Base-by-base conservation (phyloP, 2,797 vertebrate genomes). In the Labroides dimidiatus region DNA sequence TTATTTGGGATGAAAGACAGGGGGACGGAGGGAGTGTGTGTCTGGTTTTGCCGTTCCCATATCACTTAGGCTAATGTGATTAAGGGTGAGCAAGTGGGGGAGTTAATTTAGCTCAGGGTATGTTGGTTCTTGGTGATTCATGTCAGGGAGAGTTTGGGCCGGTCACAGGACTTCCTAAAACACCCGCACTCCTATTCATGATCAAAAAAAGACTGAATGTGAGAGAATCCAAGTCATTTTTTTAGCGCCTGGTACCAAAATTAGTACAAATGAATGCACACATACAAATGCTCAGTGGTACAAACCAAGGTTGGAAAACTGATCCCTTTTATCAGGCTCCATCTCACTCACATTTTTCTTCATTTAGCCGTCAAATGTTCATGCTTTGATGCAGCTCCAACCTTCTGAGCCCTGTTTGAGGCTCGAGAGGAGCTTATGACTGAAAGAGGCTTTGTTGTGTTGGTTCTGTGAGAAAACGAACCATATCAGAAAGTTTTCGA, bases 61-160 rank as follows among this genome's bases (percentile, higher is more conserved):
- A 90, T 89, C 82, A 90, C 88, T 91, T 91, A 90, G 82, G 84
- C 81, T 91, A 90, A 92, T 90, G 88, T 92, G 87, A 91, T 93
- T 90, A 93, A 68, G 82, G 72, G 56, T 3, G 67, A 81, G 86
- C 0, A 23, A 56, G 82, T 58, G 64, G 75, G 90, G 64, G 77
- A 54, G 74, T 69, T 87, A 63, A 84, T 89, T 92, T 91, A 77
- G 72, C 77, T 82, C 69, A 67, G 77, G 80, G 73, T 83, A 72
- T 77, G 89, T 84, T 84, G 80, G 64, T 77, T 87, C 83, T 67
- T 86, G 89, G 90, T 82, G 88, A 93, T 90, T 91, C 80, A 85
- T 88, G 86, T 80, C 69, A 71, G 71, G 37, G 64, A 77, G 79
- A 42, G 52, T 67, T 11, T 57, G 52, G 64, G 52, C 54, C 16